phyloP scores from a whole-genome alignment of 2,113 vertebrate genomes.

The Ceyx margarethae region DNA sequence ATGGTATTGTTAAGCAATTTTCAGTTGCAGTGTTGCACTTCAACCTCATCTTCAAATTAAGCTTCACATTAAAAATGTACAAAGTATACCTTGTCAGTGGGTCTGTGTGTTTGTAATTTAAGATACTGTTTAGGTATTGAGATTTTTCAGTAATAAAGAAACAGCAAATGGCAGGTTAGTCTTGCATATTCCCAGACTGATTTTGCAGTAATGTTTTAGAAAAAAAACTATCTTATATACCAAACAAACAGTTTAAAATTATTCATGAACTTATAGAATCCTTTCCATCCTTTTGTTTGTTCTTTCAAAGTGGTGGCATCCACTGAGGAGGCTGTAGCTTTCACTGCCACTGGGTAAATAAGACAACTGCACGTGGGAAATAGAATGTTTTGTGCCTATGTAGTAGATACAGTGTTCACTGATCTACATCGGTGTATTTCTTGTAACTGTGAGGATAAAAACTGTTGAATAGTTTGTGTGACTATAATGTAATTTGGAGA shows the following conservation, averaged over 20 bases:
- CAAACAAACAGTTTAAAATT: background rate
- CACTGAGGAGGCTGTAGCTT: background rate
- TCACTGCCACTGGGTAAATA: background rate
- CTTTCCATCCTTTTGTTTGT: background rate
- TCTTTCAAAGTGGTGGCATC: background rate
- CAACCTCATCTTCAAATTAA: constrained; percentile 63
- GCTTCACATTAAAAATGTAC: constrained; percentile 55
- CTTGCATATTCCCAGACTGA: background rate
- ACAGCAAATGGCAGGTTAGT: background rate
- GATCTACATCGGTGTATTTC: background rate
- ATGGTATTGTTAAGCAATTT: constrained; percentile 69
- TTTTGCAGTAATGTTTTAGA: background rate
- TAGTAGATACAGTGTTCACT: background rate
- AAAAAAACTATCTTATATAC: background rate
- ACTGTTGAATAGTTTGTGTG: background rate
- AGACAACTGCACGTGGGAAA: background rate
- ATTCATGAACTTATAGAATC: background rate
- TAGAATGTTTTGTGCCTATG: background rate
- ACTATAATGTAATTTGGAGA: background rate
- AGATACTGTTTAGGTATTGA: background rate
- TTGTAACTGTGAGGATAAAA: background rate
- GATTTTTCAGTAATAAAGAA: constrained; percentile 18
- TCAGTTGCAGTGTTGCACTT: constrained; percentile 52
- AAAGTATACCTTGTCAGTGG: constrained; percentile 34
- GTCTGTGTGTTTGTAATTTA: constrained; percentile 21